Base-by-base conservation (phyloP, 2,888 invertebrate genomes). In the Notocelia uddmanniana region DNA sequence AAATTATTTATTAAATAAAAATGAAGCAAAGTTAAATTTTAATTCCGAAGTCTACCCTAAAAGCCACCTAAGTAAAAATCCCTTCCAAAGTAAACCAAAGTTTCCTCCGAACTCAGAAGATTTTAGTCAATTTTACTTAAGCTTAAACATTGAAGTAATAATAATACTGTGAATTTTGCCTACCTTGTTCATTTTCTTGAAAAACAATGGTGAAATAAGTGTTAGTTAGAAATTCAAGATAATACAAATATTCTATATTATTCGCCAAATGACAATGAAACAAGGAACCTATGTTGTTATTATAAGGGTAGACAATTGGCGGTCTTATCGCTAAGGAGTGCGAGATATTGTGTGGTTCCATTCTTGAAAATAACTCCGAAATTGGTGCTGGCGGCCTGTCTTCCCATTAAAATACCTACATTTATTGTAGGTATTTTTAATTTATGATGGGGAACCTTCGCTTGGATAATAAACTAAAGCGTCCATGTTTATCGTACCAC, bases 11-110 rank as follows among this genome's bases (percentile, higher is more conserved):
- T 31, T 31, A 9, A 31, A 31, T 31, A 31, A 5, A 64, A 45
- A 26, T 6, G 23, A 8, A n/a, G 21, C 2, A 66, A 66, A 66
- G 11, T 19, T n/a, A 15, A 60, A n/a, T 21, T 41, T 58, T 54
- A 54, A 66, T 23, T 59, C 45, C 9, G 15, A 55, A 66, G 41
- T 45, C 21, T 59, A 58, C 26, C 52, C 21, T 48, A 60, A 63
- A 70, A 21, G 57, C 48, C 34, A 10, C 41, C 15, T n/a, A 37
- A 54, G 66, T 23, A 34, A 34, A 70, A 67, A 60, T 66, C 66
- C 31, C 13, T 23, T 71, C 10, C 54, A 59, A 67, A 71, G 54
- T 66, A 52, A 66, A 60, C 66, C 31, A 1, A 55, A 55, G 19
- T 63, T 54, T 55, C 1, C 41, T n/a, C 18, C 41, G n/a, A 18